A percentile compares a stretch with the other conserved stretches of the same genome.
These are phyloP conservation scores for Corydoras sp. DNA, from an alignment of 2,113 vertebrate genomes.

Conservation along the genomic window DNA sequence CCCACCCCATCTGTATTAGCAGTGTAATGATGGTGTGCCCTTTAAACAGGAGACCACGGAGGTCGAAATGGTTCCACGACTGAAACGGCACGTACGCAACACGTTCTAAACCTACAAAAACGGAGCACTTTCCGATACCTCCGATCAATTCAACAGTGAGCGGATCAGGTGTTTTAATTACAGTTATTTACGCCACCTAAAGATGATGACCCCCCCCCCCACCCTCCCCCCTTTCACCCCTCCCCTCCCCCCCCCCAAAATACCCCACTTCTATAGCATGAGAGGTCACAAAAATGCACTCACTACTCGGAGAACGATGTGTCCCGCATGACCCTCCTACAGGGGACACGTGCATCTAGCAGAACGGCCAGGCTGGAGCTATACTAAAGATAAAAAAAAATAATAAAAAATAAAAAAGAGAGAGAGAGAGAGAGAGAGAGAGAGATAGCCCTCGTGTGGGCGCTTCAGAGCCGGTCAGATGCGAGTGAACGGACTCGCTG, in stretches of 20 bases:
- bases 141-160: neutral
- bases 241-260: neutral
- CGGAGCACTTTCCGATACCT: conserved; percentile 8
- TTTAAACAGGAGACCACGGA: too few species aligned
- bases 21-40: too few species aligned
- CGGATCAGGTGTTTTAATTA: neutral
- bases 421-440: too few species aligned
- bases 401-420: neutral
- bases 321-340: neutral
- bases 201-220: neutral
- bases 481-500: conserved; percentile 33
- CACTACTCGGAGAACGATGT: neutral
- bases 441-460: too few species aligned
- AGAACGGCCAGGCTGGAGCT: neutral
- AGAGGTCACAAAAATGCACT: neutral
- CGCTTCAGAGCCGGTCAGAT: too few species aligned
- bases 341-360: neutral
- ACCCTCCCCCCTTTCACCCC: too few species aligned
- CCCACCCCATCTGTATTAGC: too few species aligned
- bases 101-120: conserved; percentile 19
- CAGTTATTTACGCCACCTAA: neutral
- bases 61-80: neutral
- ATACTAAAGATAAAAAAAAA: neutral
- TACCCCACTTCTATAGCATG: neutral
- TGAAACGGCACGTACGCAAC: neutral